Evolutionary conservation across 2,888 invertebrate species (phyloP).

Genomic region (Biston stratarius): DNA sequence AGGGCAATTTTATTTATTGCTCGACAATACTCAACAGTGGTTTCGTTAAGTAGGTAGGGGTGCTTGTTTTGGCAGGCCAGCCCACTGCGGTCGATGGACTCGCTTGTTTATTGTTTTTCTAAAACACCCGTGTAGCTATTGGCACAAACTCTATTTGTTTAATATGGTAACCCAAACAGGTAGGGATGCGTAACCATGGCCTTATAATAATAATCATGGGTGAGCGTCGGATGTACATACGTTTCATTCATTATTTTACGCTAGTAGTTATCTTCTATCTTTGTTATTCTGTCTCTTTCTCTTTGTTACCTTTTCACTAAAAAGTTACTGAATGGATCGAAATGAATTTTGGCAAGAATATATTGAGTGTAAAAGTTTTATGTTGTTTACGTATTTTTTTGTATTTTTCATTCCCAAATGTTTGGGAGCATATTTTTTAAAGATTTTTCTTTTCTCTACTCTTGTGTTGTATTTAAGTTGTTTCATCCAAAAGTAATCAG

Average conservation of each 20-base stretch:
- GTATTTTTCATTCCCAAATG: no score
- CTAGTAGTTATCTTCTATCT: background rate
- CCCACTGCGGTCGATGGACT: slow-evolving; percentile 75
- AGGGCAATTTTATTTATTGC: slow-evolving; percentile 4
- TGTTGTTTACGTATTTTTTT: no score
- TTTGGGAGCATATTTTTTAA: no score
- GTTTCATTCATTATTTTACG: slow-evolving; percentile 33
- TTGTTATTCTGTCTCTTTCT: background rate
- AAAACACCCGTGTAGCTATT: slow-evolving; percentile 78
- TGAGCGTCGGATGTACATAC: slow-evolving; percentile 12
- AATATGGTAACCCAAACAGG: slow-evolving; percentile 76
- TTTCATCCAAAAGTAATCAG: no score
- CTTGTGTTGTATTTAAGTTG: no score
- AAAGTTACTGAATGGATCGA: background rate
- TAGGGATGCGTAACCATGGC: slow-evolving; percentile 68
- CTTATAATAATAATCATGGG: slow-evolving; percentile 55
- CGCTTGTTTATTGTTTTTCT: slow-evolving; percentile 81
- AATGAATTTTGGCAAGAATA: background rate
- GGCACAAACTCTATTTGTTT: slow-evolving; percentile 82
- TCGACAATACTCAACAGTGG: slow-evolving; percentile 48
- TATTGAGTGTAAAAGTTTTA: background rate
- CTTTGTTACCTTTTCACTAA: background rate
- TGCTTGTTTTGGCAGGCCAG: slow-evolving; percentile 83
- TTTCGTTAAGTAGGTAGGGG: slow-evolving; percentile 69
- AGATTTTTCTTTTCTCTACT: no score